Evolutionary conservation across 2,888 invertebrate genomes (phyloP), one percentile per base, ranked within the genome.

Genomic region (Megastigmus dorsalis): DNA sequence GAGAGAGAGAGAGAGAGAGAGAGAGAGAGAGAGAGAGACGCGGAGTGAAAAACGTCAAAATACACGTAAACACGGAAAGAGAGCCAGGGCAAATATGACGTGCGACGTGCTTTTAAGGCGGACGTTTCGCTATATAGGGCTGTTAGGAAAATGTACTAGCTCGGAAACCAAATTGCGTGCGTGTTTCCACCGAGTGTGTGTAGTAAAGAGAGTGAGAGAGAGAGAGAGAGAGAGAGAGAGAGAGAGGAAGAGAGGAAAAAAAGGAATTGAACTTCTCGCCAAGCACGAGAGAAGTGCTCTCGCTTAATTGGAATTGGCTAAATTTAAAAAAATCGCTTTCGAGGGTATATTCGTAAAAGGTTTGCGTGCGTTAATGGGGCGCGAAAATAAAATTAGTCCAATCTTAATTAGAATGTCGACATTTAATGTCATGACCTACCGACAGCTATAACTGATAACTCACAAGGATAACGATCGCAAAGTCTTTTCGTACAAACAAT

Each of bases 31-130:
- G n/a, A n/a, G n/a, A n/a, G n/a, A n/a, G n/a, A n/a, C n/a, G n/a
- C n/a, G n/a, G n/a, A n/a, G n/a, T 23, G 54, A 52, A 59, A 52
- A 65, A 70, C 65, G 38, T 59, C 66, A 50, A 65, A 69, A 48
- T 55, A 52, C 30, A 33, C 36, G 48, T 26, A 55, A 74, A 36
- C 30, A 30, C 54, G 38, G 33, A 55, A n/a, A n/a, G n/a, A 54
- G 23, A 66, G 54, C 10, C 66, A 20, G 33, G 65, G 72, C 66
- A 81, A 81, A 81, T 79, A 73, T 79, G 80, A 80, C 80, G 77
- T 75, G 79, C 68, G 75, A 79, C 74, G 71, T 78, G 77, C 74
- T 76, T 78, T 77, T 65, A 73, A 67, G 67, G 43, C 59, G 59
- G 54, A 23, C 50, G 36, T 73, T 71, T 57, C 55, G 38, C 26